phyloP scores from a whole-genome alignment of 1,140 invertebrate species.

The Cataglyphis hispanica region DNA sequence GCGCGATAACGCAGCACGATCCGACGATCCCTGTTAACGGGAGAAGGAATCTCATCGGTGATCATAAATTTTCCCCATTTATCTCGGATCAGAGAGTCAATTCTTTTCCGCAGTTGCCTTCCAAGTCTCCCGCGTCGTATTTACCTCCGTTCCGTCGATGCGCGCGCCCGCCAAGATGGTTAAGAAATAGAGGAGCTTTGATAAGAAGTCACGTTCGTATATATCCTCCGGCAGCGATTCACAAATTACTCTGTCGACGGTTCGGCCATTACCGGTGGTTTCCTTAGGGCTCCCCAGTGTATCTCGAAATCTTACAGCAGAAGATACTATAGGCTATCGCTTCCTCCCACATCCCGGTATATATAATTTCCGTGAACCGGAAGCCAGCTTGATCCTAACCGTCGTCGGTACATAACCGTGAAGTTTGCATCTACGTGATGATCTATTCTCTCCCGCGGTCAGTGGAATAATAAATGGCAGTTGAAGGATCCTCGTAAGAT shows the following conservation, averaged over 20 bases:
- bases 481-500: background rate
- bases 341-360: slow-evolving; percentile 30
- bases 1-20: slow-evolving; percentile 10
- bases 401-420: slow-evolving; percentile 28
- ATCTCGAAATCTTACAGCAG: slow-evolving; percentile 43
- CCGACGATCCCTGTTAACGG: slow-evolving; percentile 15
- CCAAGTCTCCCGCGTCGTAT: slow-evolving; percentile 3
- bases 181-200: slow-evolving; percentile 35
- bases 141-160: background rate
- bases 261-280: slow-evolving; percentile 55
- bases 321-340: slow-evolving; percentile 38
- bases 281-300: slow-evolving; percentile 46
- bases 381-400: slow-evolving; percentile 38
- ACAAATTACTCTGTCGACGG: slow-evolving; percentile 58
- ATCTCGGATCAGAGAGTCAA: slow-evolving; percentile 41
- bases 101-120: slow-evolving; percentile 20
- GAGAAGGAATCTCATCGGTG: slow-evolving; percentile 29
- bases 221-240: slow-evolving; percentile 57
- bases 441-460: background rate
- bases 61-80: slow-evolving; percentile 55
- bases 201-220: slow-evolving; percentile 58
- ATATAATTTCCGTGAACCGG: slow-evolving; percentile 51
- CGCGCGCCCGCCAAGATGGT: slow-evolving; percentile 7
- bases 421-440: slow-evolving; percentile 38
- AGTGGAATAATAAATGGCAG: background rate